Evolutionary conservation across 2,888 invertebrate species (phyloP).

Genomic region (Caenorhabditis sp.): DNA sequence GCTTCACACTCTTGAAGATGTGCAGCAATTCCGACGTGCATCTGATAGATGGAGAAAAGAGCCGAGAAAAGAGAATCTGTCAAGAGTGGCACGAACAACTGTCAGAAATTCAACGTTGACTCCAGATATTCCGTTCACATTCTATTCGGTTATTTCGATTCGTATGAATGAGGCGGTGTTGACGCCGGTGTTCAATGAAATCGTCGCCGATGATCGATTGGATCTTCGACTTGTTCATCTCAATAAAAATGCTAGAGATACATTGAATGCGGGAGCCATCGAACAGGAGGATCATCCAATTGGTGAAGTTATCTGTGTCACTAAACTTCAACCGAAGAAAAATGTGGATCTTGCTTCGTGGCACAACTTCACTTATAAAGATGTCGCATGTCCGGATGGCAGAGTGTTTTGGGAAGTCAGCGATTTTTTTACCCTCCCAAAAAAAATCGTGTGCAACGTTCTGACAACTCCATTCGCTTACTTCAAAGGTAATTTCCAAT

Average conservation of each 20-base stretch:
- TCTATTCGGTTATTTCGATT: neutral
- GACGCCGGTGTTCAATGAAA: neutral
- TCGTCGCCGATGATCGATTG: neutral
- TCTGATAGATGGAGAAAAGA: neutral
- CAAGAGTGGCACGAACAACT: neutral
- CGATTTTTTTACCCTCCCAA: neutral
- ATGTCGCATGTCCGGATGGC: neutral
- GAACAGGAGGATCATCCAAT: neutral
- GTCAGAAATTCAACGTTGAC: neutral
- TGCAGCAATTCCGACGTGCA: neutral
- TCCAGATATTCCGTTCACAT: neutral
- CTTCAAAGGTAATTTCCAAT: neutral
- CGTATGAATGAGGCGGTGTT: neutral
- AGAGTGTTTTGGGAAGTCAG: neutral
- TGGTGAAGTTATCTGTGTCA: neutral
- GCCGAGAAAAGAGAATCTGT: neutral
- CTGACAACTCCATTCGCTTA: neutral
- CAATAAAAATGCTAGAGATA: neutral
- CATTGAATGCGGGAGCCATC: neutral
- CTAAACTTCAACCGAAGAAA: neutral
- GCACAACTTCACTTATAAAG: neutral
- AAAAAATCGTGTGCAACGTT: neutral
- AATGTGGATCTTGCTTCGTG: too few species aligned
- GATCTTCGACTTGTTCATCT: neutral
- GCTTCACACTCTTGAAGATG: neutral